Evolutionary conservation across 1,140 invertebrate genomes (phyloP), one percentile per base, ranked within the genome.

Genomic region (Pseudoatta argentina): DNA sequence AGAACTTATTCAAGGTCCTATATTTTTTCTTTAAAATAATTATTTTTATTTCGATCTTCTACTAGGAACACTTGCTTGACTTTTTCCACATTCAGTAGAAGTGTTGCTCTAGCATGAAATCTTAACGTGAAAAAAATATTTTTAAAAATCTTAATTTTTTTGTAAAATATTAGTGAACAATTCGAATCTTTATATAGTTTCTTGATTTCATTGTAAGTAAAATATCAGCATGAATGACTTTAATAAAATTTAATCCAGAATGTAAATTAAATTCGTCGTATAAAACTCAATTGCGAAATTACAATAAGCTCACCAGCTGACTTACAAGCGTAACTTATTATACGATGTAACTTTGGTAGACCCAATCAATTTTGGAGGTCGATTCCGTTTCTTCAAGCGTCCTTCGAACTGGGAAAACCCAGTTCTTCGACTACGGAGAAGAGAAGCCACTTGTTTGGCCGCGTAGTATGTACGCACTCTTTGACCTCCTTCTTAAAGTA

Each of bases 331-430:
- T 75, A 39, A 51, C 24, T 83, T 75, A 83, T 75, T 73, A 48
- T 7, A 57, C 69, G 39, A 27, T 75, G 3, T 73, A 63, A 5
- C 55, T 75, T 86, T 44, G 69, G 34, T 59, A 61, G 48, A 76
- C 71, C 51, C 12, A n/a, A 24, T 82, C 18, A 53, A 53, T 21
- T 71, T 51, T 83, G 57, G 14, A 73, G 55, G 39, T 39, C 69
- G 44, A 57, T 75, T 75, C 61, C 30, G 57, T 30, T 44, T 57
- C 53, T 72, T 72, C 71, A 57, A 59, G 34, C 18, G 87, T 86
- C 87, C 88, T 89, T 89, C 87, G 85, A 72, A 53, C 63, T 72
- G 88, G 88, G 83, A 89, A 89, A 89, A 89, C 69, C 88, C 88
- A 18, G 12, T 24, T 75, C 10, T 24, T 79, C 61, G 48, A 34